phyloP scores from a whole-genome alignment of 2,113 vertebrate genomes.

The Tretioscincus oriximinensis region DNA sequence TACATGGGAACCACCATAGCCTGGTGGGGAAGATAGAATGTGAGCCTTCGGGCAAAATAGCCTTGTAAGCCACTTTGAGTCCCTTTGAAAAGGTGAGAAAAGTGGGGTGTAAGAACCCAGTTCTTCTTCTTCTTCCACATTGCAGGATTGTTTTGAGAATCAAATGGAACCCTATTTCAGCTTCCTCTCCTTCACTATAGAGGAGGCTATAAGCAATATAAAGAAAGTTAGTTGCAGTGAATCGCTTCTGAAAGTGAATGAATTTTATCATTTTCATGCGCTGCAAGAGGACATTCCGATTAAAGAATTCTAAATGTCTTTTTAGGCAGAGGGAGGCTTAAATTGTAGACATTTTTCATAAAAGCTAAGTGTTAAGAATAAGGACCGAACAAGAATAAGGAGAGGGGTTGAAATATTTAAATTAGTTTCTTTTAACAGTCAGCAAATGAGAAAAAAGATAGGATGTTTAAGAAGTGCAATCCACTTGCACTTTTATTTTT shows the following conservation, averaged over 20 bases:
- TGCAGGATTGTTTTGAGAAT: not conserved
- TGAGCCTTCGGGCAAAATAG: too few species aligned
- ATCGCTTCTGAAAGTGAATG: not conserved
- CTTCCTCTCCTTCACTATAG: not conserved
- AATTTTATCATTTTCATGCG: too few species aligned
- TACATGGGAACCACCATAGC: too few species aligned
- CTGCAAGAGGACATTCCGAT: not conserved
- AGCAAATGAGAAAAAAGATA: conserved; percentile 10
- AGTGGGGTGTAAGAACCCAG: too few species aligned
- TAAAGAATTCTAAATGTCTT: not conserved
- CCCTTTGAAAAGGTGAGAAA: too few species aligned
- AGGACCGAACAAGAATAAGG: not conserved
- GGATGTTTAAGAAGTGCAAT: not conserved
- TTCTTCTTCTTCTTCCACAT: too few species aligned
- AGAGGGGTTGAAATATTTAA: not conserved
- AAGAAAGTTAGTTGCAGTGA: not conserved
- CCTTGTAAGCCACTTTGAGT: too few species aligned
- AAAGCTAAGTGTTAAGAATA: not conserved
- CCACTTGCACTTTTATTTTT: not conserved
- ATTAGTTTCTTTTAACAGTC: not conserved
- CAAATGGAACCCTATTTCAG: not conserved
- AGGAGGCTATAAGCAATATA: not conserved
- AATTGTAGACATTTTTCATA: not conserved
- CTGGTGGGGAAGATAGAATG: too few species aligned
- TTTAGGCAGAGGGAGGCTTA: not conserved